Conservation (phyloP, 2,113 vertebrate genomes). For the Cygnus buccinator region DNA sequence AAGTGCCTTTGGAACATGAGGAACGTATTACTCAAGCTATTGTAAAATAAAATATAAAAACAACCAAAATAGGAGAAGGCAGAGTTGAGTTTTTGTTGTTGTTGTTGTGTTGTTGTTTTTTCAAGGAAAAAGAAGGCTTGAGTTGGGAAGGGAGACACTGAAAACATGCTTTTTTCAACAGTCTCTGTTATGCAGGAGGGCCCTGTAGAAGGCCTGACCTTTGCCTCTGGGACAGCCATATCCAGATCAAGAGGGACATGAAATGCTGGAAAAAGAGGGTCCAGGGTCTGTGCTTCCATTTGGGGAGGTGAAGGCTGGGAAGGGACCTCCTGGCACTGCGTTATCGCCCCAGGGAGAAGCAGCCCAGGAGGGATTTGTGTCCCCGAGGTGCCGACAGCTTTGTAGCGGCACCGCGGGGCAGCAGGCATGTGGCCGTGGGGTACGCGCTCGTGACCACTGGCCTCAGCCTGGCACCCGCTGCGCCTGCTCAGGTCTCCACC, state of each 20-base stretch:
- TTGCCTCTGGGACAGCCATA: not conserved
- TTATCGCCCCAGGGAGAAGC: accelerated
- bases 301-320: accelerated
- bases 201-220: accelerated
- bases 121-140: not conserved
- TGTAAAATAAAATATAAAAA: constrained; percentile 52
- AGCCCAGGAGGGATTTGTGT: accelerated
- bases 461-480: accelerated
- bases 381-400: not conserved
- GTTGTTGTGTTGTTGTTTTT: not conserved
- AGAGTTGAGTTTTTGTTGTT: not conserved
- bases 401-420: accelerated
- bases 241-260: not conserved
- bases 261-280: not conserved
- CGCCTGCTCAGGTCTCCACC: accelerated
- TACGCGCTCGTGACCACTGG: not conserved
- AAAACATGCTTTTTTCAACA: not conserved
- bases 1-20: constrained; percentile 16
- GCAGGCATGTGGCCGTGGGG: accelerated
- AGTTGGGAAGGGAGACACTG: not conserved
- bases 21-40: constrained; percentile 38
- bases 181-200: accelerated
- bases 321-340: not conserved
- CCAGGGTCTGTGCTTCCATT: not conserved
- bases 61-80: constrained; percentile 52